Conservation (phyloP, 2,113 vertebrate genomes). For the Oncorhynchus keta region DNA sequence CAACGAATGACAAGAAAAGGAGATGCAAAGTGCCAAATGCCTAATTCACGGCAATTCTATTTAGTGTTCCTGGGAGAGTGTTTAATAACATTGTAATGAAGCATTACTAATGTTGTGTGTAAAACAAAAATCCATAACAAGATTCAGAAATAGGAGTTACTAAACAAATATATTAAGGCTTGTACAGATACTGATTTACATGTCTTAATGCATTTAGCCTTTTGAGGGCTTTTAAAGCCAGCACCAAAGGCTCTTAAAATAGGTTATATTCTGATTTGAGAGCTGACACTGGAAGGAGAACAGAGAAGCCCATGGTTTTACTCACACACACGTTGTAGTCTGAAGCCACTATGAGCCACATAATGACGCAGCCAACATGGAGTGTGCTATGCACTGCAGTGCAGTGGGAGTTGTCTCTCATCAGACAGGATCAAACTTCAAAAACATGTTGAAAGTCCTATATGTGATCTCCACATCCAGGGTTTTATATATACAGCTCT, state of each 20-base stretch:
- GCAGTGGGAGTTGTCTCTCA: not conserved
- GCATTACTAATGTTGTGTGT: not conserved
- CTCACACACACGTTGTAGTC: slow-evolving; percentile 24
- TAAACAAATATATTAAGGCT: not conserved
- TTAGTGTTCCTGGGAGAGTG: not conserved
- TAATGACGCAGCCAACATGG: slow-evolving; percentile 11
- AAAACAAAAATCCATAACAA: not conserved
- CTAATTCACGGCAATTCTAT: not conserved
- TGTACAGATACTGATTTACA: not conserved
- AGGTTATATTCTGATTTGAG: not conserved
- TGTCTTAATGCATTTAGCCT: not conserved
- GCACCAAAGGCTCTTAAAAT: not conserved
- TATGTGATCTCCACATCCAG: not conserved
- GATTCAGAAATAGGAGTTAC: not conserved
- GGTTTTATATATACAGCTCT: not conserved
- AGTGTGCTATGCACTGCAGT: not conserved
- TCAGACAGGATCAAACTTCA: slow-evolving; percentile 32
- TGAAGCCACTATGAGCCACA: slow-evolving; percentile 18
- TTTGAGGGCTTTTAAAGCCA: not conserved
- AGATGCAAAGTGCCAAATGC: not conserved
- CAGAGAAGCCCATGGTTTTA: slow-evolving; percentile 26
- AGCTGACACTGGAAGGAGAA: slow-evolving; percentile 21
- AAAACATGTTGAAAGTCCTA: slow-evolving; percentile 23
- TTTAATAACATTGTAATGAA: not conserved
- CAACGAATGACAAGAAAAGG: too few species aligned